These are phyloP conservation scores for Datnioides undecimradiatus DNA, from an alignment of 2,113 vertebrate genomes.

Conservation along the genomic window DNA sequence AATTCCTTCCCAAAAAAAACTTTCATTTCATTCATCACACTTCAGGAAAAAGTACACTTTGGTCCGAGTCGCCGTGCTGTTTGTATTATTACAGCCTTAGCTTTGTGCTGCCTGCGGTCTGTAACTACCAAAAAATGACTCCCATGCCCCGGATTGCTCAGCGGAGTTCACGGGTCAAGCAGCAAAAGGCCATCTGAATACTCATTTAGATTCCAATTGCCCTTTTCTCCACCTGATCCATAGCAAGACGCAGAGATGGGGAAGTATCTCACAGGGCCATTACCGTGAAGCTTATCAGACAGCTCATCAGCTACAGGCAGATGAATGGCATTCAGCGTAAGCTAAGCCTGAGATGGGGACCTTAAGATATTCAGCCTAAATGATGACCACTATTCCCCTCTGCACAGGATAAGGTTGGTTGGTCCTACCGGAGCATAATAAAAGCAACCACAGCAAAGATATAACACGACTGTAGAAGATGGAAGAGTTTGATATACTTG, in stretches of 20 bases:
- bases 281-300: constrained; percentile 42
- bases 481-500: background rate
- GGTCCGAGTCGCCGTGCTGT: background rate
- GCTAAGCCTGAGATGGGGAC: constrained; percentile 46
- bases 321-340: constrained; percentile 50
- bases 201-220: constrained; percentile 48
- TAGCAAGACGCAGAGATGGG: constrained; percentile 1
- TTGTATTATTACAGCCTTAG: background rate
- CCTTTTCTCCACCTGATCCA: constrained; percentile 53
- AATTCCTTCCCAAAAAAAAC: constrained; percentile 25
- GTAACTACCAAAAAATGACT: constrained; percentile 9
- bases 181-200: constrained; percentile 56
- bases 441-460: background rate
- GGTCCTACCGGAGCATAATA: background rate
- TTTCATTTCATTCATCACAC: constrained; percentile 53
- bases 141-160: constrained; percentile 6
- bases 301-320: constrained; percentile 46
- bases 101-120: background rate
- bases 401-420: constrained; percentile 30
- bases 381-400: constrained; percentile 42
- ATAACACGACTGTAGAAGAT: background rate
- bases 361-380: constrained; percentile 55
- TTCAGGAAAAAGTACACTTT: constrained; percentile 18
- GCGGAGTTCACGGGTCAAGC: constrained; percentile 39
- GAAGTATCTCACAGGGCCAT: constrained; percentile 41